Base-by-base conservation (phyloP, 2,888 invertebrate genomes). In the Hyppa rectilinea region DNA sequence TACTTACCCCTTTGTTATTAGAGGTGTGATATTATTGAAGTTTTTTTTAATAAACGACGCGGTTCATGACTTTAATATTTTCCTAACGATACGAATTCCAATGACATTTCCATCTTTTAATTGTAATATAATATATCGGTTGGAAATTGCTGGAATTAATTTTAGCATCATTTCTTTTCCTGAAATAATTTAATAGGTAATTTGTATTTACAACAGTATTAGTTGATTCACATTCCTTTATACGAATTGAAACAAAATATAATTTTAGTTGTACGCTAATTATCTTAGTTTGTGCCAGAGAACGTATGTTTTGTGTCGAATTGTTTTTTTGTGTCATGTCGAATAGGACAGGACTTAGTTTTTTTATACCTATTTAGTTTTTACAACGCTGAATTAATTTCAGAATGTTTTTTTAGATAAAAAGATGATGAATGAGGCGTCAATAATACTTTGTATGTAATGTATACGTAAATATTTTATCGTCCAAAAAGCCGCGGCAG, bases 151-250 rank as follows among this genome's bases (percentile, higher is more conserved):
- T 5, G 43, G 14, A 26, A 66, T 6, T 6, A 14, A 1, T 9
- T 40, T 14, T 14, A 6, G 2, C 67, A n/a, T 1, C 43, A 26
- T 64, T 40, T 40, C 14, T 38, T 64, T 23, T 34, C 10, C 6
- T 45, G 10, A 43, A 67, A 34, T 66, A 43, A 26, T 64, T 26
- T n/a, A 34, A n/a, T 10, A 58, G 26, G 3, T 49, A 17, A 40
- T 78, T 53, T 78, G 45, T 73, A 59, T 78, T 52, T 59, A 40
- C 7, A 61, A 62, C 78, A 82, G 78, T 78, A 78, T 78, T 81
- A 71, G 26, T 64, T 77, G 9, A 47, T 38, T 78, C 38, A 58
- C 78, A 78, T 78, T 81, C 78, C 82, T 78, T 53, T 12, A 23
- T 58, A 64, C 23, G 47, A 64, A 38, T 45, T 63, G 29, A 47